Evolutionary conservation across 2,888 invertebrate species (phyloP).

Genomic region (Lottia gigantea): DNA sequence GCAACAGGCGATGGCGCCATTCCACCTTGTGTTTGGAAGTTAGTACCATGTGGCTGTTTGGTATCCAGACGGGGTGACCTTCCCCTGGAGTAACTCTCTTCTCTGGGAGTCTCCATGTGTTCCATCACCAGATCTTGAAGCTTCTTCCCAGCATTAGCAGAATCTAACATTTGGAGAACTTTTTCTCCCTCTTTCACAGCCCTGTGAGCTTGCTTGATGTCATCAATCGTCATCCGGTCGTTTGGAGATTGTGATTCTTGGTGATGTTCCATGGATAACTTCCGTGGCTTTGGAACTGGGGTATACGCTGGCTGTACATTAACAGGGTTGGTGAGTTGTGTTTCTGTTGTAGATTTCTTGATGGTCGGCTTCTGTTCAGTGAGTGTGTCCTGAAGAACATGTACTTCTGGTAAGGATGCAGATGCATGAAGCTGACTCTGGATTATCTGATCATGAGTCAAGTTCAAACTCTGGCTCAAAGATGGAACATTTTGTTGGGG

Average conservation of each 20-base stretch:
- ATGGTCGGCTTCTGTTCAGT: slow-evolving; percentile 32
- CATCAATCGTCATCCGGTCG: neutral
- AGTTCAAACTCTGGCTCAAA: slow-evolving; percentile 27
- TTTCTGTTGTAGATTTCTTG: slow-evolving; percentile 21
- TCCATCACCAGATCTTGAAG: neutral
- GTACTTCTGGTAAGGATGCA: slow-evolving; percentile 32
- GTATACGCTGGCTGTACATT: neutral
- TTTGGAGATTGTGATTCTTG: neutral
- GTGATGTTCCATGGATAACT: neutral
- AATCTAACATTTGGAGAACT: neutral
- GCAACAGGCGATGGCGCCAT: too few relatives aligned
- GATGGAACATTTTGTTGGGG: slow-evolving; percentile 22
- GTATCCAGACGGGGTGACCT: neutral
- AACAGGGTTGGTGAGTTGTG: slow-evolving; percentile 9
- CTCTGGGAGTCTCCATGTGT: neutral
- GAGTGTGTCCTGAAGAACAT: slow-evolving; percentile 28
- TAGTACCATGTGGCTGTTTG: too few relatives aligned
- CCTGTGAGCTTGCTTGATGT: slow-evolving; percentile 2
- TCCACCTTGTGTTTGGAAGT: too few relatives aligned
- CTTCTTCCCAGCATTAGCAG: slow-evolving; percentile 1
- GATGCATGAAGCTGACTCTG: slow-evolving; percentile 19
- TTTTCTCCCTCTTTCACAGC: slow-evolving; percentile 3
- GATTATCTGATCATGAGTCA: slow-evolving; percentile 22
- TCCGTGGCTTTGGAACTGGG: neutral
- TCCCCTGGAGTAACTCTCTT: neutral